Conservation (phyloP, 2,797 vertebrate genomes). For the Oophaga sylvatica region DNA sequence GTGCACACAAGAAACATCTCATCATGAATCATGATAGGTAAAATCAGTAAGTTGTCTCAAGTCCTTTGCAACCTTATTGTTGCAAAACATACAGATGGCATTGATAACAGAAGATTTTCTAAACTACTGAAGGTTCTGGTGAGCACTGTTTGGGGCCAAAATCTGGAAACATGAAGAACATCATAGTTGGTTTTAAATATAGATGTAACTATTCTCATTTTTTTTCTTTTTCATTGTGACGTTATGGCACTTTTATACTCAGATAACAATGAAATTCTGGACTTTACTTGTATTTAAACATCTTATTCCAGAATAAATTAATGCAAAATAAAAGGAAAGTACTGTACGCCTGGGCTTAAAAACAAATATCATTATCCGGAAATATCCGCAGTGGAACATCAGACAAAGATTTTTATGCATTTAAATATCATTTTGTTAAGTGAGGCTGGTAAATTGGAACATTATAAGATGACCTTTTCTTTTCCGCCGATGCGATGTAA, state of each 20-base stretch:
- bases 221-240: not conserved
- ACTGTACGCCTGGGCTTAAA: slow-evolving; percentile 14
- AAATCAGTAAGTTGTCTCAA: too few species aligned
- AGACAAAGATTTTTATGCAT: slow-evolving; percentile 46
- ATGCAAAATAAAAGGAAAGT: not conserved
- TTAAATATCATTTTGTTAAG: slow-evolving; percentile 68
- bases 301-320: slow-evolving; percentile 33
- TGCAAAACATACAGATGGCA: too few species aligned
- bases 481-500: slow-evolving; percentile 67
- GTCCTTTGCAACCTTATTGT: too few species aligned
- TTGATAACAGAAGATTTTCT: too few species aligned
- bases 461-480: slow-evolving; percentile 67
- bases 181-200: too few species aligned
- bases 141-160: too few species aligned
- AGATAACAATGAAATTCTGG: not conserved
- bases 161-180: too few species aligned
- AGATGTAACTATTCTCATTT: too few species aligned
- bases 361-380: slow-evolving; percentile 61
- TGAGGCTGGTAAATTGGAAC: slow-evolving; percentile 64
- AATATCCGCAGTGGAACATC: slow-evolving; percentile 58
- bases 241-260: not conserved
- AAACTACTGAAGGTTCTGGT: too few species aligned
- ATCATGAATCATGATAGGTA: too few species aligned
- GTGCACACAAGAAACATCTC: too few species aligned
- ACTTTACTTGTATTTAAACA: slow-evolving; percentile 33